Evolutionary conservation across 1,140 invertebrate species (phyloP).

Genomic region (Sitodiplosis mosellana): DNA sequence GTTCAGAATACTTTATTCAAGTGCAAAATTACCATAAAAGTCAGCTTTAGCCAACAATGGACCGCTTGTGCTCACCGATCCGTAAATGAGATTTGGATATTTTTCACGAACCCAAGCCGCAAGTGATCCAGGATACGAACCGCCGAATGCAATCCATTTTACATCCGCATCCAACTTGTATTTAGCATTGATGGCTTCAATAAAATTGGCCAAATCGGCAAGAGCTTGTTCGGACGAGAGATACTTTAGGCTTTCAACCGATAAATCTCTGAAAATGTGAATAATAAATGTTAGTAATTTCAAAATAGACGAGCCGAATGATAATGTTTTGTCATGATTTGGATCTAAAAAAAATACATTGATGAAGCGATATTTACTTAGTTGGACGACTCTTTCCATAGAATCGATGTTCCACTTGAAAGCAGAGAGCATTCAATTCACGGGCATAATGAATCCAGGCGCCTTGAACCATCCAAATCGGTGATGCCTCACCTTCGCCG

Average conservation of each 20-base stretch:
- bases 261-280: conserved; percentile 12
- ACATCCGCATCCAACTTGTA: conserved; percentile 38
- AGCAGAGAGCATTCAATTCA: conserved; percentile 59
- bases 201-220: conserved; percentile 71
- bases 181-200: conserved; percentile 41
- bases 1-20: too few species aligned
- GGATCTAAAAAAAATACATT: too few species aligned
- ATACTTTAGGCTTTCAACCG: conserved; percentile 56
- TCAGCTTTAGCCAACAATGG: conserved; percentile 67
- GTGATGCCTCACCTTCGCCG: conserved; percentile 49
- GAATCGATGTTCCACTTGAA: conserved; percentile 80
- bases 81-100: conserved; percentile 75
- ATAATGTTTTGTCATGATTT: not conserved
- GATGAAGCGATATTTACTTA: conserved; percentile 26
- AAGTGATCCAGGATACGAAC: conserved; percentile 79
- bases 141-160: conserved; percentile 88
- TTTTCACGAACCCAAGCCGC: conserved; percentile 79
- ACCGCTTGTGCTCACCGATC: conserved; percentile 72
- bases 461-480: conserved; percentile 69
- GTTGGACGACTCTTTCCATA: conserved; percentile 88
- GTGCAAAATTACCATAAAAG: conserved; percentile 49
- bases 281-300: not conserved
- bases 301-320: not conserved
- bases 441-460: conserved; percentile 71
- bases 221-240: conserved; percentile 74